These are phyloP conservation scores for Drosophila setosimentum DNA, from an alignment of 2,888 invertebrate genomes.

Conservation along the genomic window DNA sequence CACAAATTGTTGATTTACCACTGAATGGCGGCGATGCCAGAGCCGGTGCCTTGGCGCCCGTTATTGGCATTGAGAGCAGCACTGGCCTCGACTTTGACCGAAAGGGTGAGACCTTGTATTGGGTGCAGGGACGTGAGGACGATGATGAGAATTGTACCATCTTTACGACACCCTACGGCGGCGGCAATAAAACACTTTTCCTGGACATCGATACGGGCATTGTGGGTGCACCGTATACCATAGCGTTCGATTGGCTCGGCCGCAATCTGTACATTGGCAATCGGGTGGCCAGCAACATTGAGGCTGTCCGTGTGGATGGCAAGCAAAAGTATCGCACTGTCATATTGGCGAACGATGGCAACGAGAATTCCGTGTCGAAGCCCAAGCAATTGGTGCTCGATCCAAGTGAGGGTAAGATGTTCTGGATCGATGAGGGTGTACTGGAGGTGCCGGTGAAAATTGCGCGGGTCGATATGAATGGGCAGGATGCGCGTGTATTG, in stretches of 20 bases:
- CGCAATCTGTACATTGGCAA: constrained; percentile 97
- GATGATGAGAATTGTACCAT: constrained; percentile 94
- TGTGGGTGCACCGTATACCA: constrained; percentile 94
- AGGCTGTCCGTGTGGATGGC: constrained; percentile 94
- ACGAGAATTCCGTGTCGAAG: constrained; percentile 92
- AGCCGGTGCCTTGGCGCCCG: constrained; percentile 92
- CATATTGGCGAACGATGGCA: constrained; percentile 95
- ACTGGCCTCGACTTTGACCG: constrained; percentile 97
- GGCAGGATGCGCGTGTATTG: constrained; percentile 91
- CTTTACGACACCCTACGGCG: constrained; percentile 93
- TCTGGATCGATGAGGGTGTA: constrained; percentile 98
- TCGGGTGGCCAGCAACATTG: constrained; percentile 94
- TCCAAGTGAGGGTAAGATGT: constrained; percentile 96
- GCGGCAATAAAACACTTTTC: constrained; percentile 93
- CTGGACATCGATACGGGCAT: constrained; percentile 93
- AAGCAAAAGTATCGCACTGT: constrained; percentile 93
- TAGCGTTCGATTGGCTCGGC: constrained; percentile 99
- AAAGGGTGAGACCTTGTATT: constrained; percentile 93
- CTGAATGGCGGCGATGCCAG: constrained; percentile 91
- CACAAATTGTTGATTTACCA: constrained; percentile 94
- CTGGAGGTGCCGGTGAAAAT: constrained; percentile 95
- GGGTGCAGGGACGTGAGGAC: constrained; percentile 92
- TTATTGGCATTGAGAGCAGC: constrained; percentile 95
- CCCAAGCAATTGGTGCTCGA: constrained; percentile 96
- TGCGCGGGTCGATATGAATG: constrained; percentile 97